phyloP scores from a whole-genome alignment of 2,113 vertebrate species.

The Bungarus multicinctus region DNA sequence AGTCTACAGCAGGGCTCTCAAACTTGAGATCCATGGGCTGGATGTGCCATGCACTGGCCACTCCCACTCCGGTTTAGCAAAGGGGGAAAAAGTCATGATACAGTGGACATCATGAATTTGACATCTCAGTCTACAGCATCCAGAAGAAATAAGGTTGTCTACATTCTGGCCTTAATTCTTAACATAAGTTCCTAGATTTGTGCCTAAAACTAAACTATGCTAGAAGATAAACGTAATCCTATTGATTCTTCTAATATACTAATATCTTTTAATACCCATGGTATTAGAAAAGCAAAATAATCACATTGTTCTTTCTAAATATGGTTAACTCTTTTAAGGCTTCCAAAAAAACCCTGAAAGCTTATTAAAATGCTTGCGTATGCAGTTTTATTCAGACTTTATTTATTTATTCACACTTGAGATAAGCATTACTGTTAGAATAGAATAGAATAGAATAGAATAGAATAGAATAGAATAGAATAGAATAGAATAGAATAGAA shows the following conservation, averaged over 20 bases:
- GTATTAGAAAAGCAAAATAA: not conserved
- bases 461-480: too few relatives aligned
- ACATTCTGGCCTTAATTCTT: not conserved
- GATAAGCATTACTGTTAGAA: not conserved
- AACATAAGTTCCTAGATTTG: not conserved
- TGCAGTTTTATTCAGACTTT: not conserved
- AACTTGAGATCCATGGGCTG: too few relatives aligned
- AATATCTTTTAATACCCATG: not conserved
- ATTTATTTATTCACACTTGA: not conserved
- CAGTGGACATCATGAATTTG: too few relatives aligned
- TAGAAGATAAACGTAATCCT: not conserved
- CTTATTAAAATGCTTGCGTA: not conserved
- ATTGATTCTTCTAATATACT: not conserved
- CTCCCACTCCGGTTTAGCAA: too few relatives aligned
- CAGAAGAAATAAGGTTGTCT: not conserved
- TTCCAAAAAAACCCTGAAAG: not conserved
- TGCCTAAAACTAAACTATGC: not conserved
- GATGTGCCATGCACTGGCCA: too few relatives aligned
- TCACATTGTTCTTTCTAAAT: not conserved
- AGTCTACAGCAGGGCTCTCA: not conserved
- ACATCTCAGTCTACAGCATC: not conserved
- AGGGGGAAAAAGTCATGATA: too few relatives aligned
- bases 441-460: too few relatives aligned
- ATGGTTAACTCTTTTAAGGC: not conserved
- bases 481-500: too few relatives aligned